A percentile compares a stretch with the other conserved stretches of the same genome.
phyloP scores from a whole-genome alignment of 1,140 invertebrate species.

The Nephila pilipes region DNA sequence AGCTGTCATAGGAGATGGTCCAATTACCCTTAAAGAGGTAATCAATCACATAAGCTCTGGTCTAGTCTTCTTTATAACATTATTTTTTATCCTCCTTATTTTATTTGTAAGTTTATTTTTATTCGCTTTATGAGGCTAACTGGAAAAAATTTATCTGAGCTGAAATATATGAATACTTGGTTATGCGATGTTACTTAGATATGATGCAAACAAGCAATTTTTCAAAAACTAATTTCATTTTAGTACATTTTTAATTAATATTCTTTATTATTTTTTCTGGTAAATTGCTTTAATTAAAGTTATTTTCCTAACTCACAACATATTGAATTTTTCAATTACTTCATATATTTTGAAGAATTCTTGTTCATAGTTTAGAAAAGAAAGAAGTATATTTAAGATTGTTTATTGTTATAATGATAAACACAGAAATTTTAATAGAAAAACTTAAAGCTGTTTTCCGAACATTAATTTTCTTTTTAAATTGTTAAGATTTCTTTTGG shows the following conservation, averaged over 20 bases:
- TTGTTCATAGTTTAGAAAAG: no score
- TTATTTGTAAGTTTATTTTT: constrained; percentile 19
- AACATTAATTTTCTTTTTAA: no score
- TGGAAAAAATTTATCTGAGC: not conserved
- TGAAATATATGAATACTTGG: not conserved
- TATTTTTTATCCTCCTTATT: constrained; percentile 13
- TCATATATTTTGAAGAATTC: no score
- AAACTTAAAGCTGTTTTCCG: no score
- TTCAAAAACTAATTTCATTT: not conserved
- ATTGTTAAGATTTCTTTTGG: no score
- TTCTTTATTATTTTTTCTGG: not conserved
- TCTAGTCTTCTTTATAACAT: not conserved
- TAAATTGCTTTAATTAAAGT: not conserved
- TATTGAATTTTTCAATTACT: no score
- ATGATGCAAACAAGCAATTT: no score
- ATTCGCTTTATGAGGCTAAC: not conserved
- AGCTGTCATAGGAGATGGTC: constrained; percentile 32
- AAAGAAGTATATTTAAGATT: no score
- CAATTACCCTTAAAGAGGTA: constrained; percentile 55
- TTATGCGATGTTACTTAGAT: not conserved
- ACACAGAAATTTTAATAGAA: no score
- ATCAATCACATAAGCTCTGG: constrained; percentile 31
- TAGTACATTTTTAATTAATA: not conserved
- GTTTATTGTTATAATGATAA: no score
- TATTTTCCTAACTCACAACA: not conserved